phyloP scores from a whole-genome alignment of 2,888 invertebrate species.

The Rhodophaea formosa region DNA sequence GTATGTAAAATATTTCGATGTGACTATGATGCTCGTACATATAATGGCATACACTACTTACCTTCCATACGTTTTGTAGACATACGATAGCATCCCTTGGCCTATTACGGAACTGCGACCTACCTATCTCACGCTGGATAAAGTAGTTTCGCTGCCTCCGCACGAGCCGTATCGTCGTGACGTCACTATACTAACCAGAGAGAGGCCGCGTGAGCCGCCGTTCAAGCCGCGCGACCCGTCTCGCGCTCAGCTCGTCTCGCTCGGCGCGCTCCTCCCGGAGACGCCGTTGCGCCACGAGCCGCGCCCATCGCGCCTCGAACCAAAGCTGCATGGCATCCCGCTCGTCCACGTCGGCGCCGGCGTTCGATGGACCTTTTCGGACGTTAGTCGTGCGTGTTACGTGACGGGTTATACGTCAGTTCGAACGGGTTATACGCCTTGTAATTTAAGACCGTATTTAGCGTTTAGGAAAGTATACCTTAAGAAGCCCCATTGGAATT shows the following conservation, averaged over 20 bases:
- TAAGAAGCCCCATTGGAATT: too few species aligned
- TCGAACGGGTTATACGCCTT: slow-evolving; percentile 2
- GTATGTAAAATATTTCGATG: too few species aligned
- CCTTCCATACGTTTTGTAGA: too few species aligned
- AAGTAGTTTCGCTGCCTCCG: too few species aligned
- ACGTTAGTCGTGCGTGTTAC: slow-evolving; percentile 25
- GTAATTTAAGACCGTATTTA: slow-evolving; percentile 1
- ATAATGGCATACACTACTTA: too few species aligned
- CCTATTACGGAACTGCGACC: too few species aligned
- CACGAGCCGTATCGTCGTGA: too few species aligned
- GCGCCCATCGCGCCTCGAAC: slow-evolving; percentile 72
- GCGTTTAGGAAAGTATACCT: neutral
- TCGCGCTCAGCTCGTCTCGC: slow-evolving; percentile 40
- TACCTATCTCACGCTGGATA: too few species aligned
- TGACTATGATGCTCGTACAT: too few species aligned
- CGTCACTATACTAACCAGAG: slow-evolving; percentile 45
- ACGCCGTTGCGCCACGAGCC: slow-evolving; percentile 61
- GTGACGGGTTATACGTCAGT: neutral
- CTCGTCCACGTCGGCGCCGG: slow-evolving; percentile 52
- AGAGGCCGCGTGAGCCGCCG: slow-evolving; percentile 53
- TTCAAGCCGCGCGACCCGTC: slow-evolving; percentile 52
- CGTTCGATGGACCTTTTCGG: slow-evolving; percentile 26
- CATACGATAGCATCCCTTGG: too few species aligned
- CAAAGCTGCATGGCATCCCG: slow-evolving; percentile 71
- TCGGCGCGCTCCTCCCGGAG: slow-evolving; percentile 41